These are phyloP conservation scores for Lacanobia wlatinum DNA, from an alignment of 2,888 invertebrate genomes.

Conservation along the genomic window DNA sequence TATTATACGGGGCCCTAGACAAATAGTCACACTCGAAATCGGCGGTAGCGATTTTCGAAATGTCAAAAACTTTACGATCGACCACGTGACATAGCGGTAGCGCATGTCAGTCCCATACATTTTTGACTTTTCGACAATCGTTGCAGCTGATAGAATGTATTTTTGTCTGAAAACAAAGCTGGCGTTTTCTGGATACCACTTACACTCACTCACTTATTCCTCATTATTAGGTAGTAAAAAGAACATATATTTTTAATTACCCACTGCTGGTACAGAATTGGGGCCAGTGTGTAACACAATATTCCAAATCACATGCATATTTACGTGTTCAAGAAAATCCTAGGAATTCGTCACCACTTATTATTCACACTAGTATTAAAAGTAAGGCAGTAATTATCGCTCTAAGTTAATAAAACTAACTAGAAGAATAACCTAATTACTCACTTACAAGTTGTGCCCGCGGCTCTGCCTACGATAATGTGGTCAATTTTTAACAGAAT, in stretches of 20 bases:
- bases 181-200: too few species aligned
- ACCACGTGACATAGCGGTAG: too few species aligned
- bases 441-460: slow-evolving; percentile 18
- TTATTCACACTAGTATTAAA: slow-evolving; percentile 49
- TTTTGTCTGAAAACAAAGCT: too few species aligned
- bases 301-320: slow-evolving; percentile 40
- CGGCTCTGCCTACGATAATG: neutral
- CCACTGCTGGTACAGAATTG: slow-evolving; percentile 7
- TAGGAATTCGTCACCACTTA: slow-evolving; percentile 47
- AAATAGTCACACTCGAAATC: too few species aligned
- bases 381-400: slow-evolving; percentile 46
- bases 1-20: too few species aligned
- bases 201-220: too few species aligned
- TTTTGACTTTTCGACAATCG: too few species aligned
- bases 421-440: slow-evolving; percentile 51
- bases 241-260: slow-evolving; percentile 11
- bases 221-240: neutral
- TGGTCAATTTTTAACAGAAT: too few species aligned
- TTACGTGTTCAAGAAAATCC: slow-evolving; percentile 41
- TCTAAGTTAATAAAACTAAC: slow-evolving; percentile 42
- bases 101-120: too few species aligned
- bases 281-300: slow-evolving; percentile 40
- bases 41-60: too few species aligned
- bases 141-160: too few species aligned
- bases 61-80: too few species aligned